Conservation (phyloP, 2,888 invertebrate genomes). For the Anorthoa munda region DNA sequence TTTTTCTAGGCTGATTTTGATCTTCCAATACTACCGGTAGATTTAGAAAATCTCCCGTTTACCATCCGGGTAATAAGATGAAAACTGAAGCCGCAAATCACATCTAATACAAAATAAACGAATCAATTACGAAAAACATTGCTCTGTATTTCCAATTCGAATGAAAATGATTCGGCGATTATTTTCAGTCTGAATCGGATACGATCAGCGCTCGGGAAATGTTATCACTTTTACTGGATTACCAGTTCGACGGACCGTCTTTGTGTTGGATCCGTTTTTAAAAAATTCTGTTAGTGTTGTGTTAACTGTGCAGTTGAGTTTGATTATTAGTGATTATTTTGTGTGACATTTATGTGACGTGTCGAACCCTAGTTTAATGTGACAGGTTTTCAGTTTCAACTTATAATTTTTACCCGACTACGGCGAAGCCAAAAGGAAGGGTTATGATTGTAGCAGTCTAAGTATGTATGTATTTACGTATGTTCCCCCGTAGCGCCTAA, state of each 20-base stretch:
- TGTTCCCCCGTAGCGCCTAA: too few species aligned
- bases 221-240: constrained; percentile 42
- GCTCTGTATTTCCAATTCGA: constrained; percentile 26
- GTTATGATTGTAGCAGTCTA: too few species aligned
- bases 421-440: too few species aligned
- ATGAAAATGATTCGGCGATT: constrained; percentile 32
- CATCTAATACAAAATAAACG: constrained; percentile 21
- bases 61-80: neutral
- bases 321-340: neutral
- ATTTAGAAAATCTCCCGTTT: neutral
- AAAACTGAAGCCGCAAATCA: constrained; percentile 18
- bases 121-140: constrained; percentile 33
- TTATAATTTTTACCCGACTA: too few species aligned
- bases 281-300: neutral
- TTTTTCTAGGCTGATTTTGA: neutral
- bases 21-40: neutral
- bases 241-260: constrained; percentile 8
- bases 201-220: constrained; percentile 24
- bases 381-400: neutral
- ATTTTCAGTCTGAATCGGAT: constrained; percentile 33
- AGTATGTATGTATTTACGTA: too few species aligned
- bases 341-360: neutral
- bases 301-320: too few species aligned
- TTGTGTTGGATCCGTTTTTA: neutral
- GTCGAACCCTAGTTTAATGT: neutral